phyloP scores from a whole-genome alignment of 2,797 vertebrate genomes.

The Rhinatrema bivittatum region DNA sequence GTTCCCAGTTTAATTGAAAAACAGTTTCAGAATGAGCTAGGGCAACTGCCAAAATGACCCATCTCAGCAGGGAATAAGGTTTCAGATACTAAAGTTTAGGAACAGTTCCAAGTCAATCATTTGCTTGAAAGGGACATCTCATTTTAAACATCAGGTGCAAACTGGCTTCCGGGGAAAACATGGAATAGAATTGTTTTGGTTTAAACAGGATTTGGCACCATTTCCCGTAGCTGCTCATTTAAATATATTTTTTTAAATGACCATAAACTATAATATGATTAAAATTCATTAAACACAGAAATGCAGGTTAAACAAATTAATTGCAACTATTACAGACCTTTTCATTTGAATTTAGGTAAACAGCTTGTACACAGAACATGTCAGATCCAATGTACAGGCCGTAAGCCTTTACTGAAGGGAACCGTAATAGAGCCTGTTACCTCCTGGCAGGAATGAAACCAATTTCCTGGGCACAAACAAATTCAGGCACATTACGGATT shows the following conservation, averaged over 20 bases:
- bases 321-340: constrained; percentile 28
- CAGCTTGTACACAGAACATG: too few relatives aligned
- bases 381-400: constrained; percentile 14
- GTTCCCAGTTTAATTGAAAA: constrained; percentile 23
- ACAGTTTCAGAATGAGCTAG: constrained; percentile 9
- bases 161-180: background rate
- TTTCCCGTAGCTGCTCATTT: too few relatives aligned
- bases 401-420: too few relatives aligned
- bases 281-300: constrained; percentile 24
- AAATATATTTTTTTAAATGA: too few relatives aligned
- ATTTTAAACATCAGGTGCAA: constrained; percentile 21
- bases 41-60: background rate
- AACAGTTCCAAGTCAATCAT: fast-evolving
- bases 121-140: constrained; percentile 14
- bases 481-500: too few relatives aligned
- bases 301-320: constrained; percentile 29
- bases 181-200: constrained; percentile 22
- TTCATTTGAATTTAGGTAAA: constrained; percentile 28
- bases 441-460: constrained; percentile 8
- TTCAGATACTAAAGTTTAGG: constrained; percentile 15
- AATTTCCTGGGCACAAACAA: constrained; percentile 5
- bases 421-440: constrained; percentile 14
- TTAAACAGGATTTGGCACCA: constrained; percentile 22
- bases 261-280: too few relatives aligned
- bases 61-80: constrained; percentile 2